These are phyloP conservation scores for Agapornis roseicollis DNA, from an alignment of 2,113 vertebrate genomes.

Conservation along the genomic window DNA sequence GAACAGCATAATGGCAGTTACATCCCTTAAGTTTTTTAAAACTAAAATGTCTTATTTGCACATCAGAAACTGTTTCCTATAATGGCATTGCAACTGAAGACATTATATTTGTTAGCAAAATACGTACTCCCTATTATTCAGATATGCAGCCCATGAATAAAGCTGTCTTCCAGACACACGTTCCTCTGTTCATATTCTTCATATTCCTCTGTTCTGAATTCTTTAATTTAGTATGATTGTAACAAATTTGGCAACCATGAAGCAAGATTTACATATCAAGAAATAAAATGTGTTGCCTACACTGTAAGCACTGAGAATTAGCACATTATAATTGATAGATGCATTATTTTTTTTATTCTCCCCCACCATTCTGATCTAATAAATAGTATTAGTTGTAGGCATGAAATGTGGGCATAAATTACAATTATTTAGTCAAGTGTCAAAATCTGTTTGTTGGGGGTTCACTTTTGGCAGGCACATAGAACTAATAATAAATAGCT, in stretches of 20 bases:
- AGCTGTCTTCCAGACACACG: background rate
- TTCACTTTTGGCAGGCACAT: background rate
- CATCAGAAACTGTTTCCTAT: background rate
- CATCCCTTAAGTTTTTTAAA: background rate
- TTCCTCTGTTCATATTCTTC: background rate
- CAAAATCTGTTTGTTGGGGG: background rate
- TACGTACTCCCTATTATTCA: background rate
- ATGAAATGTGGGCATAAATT: background rate
- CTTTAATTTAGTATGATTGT: background rate
- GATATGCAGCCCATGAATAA: background rate
- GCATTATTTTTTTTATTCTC: background rate
- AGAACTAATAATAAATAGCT: background rate
- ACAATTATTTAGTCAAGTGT: background rate
- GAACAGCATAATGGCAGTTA: background rate
- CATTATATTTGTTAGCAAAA: background rate
- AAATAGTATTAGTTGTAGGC: background rate
- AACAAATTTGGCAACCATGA: background rate
- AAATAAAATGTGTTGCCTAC: background rate
- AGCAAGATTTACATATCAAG: background rate
- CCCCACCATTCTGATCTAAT: background rate
- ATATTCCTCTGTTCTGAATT: no score
- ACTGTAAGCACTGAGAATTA: background rate
- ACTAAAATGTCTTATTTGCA: background rate
- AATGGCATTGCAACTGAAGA: background rate
- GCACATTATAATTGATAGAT: background rate